Percentiles rank a stretch among this genome's conserved stretches.
These are phyloP conservation scores for Tauraco erythrolophus DNA, from an alignment of 2,113 vertebrate species.

Conservation along the genomic window DNA sequence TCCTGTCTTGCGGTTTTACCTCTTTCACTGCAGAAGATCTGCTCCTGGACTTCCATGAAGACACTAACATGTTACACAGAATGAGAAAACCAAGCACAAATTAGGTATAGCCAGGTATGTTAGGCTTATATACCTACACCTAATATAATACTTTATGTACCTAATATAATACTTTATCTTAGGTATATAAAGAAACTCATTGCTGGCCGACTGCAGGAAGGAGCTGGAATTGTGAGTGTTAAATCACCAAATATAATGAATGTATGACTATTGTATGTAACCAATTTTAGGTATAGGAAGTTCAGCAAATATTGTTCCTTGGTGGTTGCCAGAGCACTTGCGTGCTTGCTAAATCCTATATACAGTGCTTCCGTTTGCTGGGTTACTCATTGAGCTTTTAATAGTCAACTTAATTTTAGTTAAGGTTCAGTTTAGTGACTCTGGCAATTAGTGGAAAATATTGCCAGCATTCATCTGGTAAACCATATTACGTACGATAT, in stretches of 20 bases:
- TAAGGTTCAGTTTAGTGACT: slow-evolving; percentile 72
- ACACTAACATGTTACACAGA: not conserved
- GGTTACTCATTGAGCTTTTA: slow-evolving; percentile 71
- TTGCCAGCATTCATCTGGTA: slow-evolving; percentile 43
- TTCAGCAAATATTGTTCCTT: slow-evolving; percentile 21
- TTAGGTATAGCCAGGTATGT: not conserved
- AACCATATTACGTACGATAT: slow-evolving; percentile 8
- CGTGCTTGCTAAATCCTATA: slow-evolving; percentile 29
- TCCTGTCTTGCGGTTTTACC: not conserved
- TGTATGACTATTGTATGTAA: not conserved
- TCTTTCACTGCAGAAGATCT: not conserved
- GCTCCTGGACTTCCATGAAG: not conserved
- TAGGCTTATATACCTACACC: too few species aligned
- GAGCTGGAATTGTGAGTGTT: not conserved
- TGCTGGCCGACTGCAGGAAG: not conserved
- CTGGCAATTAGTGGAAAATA: slow-evolving; percentile 71
- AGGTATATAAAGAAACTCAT: not conserved
- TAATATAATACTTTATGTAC: not conserved
- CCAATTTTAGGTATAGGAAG: slow-evolving; percentile 9
- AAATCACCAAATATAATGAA: not conserved
- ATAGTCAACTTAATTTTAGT: slow-evolving; percentile 74
- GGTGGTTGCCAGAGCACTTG: not conserved
- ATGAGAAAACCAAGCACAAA: not conserved
- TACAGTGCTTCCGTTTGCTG: slow-evolving; percentile 29
- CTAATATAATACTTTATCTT: not conserved